Evolutionary conservation across 2,888 invertebrate genomes (phyloP).

Genomic region (Phyllotreta striolata): DNA sequence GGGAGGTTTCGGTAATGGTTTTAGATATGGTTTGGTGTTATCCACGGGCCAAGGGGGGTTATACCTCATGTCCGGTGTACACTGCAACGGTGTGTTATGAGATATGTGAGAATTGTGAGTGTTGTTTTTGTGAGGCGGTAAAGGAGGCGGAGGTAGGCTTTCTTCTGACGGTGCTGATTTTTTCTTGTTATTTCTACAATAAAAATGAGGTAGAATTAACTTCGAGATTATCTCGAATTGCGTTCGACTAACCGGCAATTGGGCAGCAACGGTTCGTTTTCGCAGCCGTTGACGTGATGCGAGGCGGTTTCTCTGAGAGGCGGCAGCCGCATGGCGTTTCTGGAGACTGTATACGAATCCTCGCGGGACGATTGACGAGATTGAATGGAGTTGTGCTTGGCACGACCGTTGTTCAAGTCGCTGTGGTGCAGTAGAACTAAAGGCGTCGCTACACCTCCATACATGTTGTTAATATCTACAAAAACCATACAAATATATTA

Average conservation of each 20-base stretch:
- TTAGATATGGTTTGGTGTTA: constrained; percentile 64
- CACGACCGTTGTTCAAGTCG: constrained; percentile 60
- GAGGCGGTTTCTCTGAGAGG: constrained; percentile 60
- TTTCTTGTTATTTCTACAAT: constrained; percentile 58
- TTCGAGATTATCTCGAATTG: not conserved
- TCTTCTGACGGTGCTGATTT: constrained; percentile 61
- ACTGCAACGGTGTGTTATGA: constrained; percentile 41
- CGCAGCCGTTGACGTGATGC: constrained; percentile 62
- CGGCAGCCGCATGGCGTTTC: constrained; percentile 63
- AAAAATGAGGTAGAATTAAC: not conserved
- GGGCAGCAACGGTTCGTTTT: constrained; percentile 68
- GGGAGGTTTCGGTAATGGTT: constrained; percentile 68
- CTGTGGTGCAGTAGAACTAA: constrained; percentile 70
- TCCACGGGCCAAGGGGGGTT: constrained; percentile 70
- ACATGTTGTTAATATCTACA: constrained; percentile 64
- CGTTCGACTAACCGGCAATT: constrained; percentile 34
- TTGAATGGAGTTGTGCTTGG: constrained; percentile 60
- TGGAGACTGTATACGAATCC: constrained; percentile 52
- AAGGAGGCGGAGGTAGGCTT: constrained; percentile 67
- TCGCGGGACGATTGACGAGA: constrained; percentile 53
- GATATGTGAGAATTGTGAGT: constrained; percentile 40
- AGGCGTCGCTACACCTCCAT: constrained; percentile 77
- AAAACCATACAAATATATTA: constrained; percentile 22
- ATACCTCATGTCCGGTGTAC: constrained; percentile 57
- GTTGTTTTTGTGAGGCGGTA: constrained; percentile 65